Conservation (phyloP, 2,113 vertebrate genomes). For the Paralichthys olivaceus region DNA sequence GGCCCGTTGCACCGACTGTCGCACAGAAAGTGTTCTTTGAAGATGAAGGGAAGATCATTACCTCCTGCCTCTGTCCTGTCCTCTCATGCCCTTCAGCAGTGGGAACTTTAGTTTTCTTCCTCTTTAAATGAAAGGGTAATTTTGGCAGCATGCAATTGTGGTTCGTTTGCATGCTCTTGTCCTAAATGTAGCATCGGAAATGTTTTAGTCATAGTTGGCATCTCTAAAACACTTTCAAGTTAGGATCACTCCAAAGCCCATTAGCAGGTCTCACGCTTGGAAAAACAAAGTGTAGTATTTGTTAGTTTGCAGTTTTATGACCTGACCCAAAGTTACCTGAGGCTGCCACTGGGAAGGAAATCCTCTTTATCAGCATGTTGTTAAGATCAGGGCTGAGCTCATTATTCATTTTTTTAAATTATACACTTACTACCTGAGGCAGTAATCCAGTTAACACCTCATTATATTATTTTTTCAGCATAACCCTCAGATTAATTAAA, state of each 20-base stretch:
- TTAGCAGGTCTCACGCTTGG: not conserved
- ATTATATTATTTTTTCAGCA: not conserved
- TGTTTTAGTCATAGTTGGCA: conserved; percentile 13
- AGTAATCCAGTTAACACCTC: not conserved
- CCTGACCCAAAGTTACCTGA: conserved; percentile 16
- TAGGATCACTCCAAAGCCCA: not conserved
- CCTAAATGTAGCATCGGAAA: conserved; percentile 28
- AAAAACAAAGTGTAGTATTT: conserved; percentile 1
- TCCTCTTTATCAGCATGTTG: not conserved
- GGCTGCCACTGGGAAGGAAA: conserved; percentile 14
- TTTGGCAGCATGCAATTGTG: conserved; percentile 50
- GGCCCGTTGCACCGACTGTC: conserved; percentile 16
- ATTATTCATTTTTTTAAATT: not conserved
- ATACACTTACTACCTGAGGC: not conserved
- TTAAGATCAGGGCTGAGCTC: not conserved
- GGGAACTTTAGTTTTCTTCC: conserved; percentile 15
- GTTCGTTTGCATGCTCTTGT: conserved; percentile 24
- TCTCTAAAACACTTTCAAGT: conserved; percentile 7
- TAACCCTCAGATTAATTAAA: not conserved
- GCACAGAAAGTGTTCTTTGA: not conserved
- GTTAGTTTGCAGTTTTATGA: not conserved
- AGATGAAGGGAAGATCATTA: conserved; percentile 12
- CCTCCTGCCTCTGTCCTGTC: conserved; percentile 1
- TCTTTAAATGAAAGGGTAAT: not conserved
- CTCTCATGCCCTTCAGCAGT: conserved; percentile 15